Conservation (phyloP, 2,888 invertebrate species). For the Pterostichus madidus region DNA sequence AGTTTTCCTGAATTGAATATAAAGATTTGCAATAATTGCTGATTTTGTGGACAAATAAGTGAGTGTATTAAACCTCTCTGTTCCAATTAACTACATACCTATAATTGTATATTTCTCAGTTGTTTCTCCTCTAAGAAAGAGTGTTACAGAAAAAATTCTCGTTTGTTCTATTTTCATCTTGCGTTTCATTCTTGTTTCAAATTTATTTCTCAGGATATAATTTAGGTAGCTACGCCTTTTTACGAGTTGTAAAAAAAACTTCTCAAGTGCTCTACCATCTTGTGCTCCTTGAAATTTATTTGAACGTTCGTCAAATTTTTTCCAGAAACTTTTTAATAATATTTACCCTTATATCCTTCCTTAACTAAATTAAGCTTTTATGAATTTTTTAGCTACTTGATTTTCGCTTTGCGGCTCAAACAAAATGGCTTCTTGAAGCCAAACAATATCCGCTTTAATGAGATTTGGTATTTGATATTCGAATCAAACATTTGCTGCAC, state of each 20-base stretch:
- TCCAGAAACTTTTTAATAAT: slow-evolving; percentile 58
- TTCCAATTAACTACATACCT: too few relatives aligned
- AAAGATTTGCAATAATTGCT: too few relatives aligned
- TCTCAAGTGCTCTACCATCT: slow-evolving; percentile 46
- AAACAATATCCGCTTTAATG: neutral
- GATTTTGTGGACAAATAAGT: too few relatives aligned
- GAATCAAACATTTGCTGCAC: slow-evolving; percentile 25
- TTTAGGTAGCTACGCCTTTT: slow-evolving; percentile 27
- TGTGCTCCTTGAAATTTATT: slow-evolving; percentile 56
- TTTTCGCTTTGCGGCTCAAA: slow-evolving; percentile 1
- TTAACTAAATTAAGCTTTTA: slow-evolving; percentile 59
- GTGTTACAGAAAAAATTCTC: too few relatives aligned
- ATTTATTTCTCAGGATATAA: slow-evolving; percentile 45
- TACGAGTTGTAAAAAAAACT: slow-evolving; percentile 54
- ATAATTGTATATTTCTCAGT: too few relatives aligned
- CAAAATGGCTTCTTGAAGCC: slow-evolving; percentile 44
- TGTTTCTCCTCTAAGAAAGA: too few relatives aligned
- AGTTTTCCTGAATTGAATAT: too few relatives aligned
- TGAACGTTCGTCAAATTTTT: slow-evolving; percentile 49
- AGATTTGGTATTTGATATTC: slow-evolving; percentile 53
- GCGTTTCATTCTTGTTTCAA: slow-evolving; percentile 21
- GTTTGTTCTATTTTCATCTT: neutral
- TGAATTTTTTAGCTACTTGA: slow-evolving; percentile 50
- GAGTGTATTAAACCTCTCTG: too few relatives aligned
- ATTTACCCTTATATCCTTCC: slow-evolving; percentile 52